These are phyloP conservation scores for Cydia amplana DNA, from an alignment of 1,140 invertebrate species.

Conservation along the genomic window DNA sequence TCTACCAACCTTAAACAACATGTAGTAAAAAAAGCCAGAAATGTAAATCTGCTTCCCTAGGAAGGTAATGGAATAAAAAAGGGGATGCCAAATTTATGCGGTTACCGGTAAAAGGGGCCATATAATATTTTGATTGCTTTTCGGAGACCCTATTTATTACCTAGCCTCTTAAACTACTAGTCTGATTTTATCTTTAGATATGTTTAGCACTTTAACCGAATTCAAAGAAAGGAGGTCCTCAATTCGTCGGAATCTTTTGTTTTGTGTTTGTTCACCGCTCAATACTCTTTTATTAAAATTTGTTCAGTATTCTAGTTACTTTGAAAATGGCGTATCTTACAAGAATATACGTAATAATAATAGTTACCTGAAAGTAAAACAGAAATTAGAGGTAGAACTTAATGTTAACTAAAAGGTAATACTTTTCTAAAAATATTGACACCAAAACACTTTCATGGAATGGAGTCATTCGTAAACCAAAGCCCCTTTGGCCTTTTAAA, in stretches of 20 bases:
- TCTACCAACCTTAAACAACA: too few relatives aligned
- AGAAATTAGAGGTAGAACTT: too few relatives aligned
- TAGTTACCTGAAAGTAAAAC: too few relatives aligned
- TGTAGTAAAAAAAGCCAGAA: not conserved
- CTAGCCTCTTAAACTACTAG: not conserved
- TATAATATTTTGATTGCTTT: constrained; percentile 26
- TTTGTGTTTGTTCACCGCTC: too few relatives aligned
- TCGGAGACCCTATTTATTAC: constrained; percentile 13
- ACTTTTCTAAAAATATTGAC: not conserved
- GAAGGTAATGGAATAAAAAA: constrained; percentile 29
- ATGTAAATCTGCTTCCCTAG: constrained; percentile 1
- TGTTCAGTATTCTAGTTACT: too few relatives aligned
- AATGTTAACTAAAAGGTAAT: too few relatives aligned
- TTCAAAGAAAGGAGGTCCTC: too few relatives aligned
- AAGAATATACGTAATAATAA: too few relatives aligned
- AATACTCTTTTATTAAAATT: too few relatives aligned
- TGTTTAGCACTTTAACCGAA: not conserved
- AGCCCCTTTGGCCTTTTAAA: not conserved
- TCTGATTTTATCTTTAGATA: not conserved
- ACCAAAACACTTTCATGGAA: not conserved
- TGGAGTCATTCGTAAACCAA: not conserved
- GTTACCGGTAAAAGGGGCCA: constrained; percentile 13
- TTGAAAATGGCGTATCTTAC: too few relatives aligned
- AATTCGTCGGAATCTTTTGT: too few relatives aligned
- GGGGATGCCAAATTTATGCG: constrained; percentile 20